Evolutionary conservation across 1,140 invertebrate species (phyloP).

Genomic region (Acromyrmex heyeri): DNA sequence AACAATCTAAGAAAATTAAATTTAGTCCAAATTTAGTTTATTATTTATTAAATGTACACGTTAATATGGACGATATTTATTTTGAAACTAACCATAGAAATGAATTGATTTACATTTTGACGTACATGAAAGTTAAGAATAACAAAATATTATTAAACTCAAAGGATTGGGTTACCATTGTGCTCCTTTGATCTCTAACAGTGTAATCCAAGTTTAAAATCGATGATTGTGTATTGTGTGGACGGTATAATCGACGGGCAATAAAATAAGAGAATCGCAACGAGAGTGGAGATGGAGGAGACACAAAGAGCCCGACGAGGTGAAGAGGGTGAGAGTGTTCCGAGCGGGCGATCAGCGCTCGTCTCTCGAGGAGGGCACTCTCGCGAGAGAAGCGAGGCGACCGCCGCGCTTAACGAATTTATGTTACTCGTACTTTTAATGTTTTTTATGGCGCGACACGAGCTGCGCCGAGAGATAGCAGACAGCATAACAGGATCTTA

Average conservation of each 20-base stretch:
- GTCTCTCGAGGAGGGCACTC: slow-evolving; percentile 39
- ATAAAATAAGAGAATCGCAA: slow-evolving; percentile 15
- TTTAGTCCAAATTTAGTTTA: too few relatives aligned
- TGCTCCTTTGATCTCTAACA: too few relatives aligned
- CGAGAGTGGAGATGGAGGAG: not conserved
- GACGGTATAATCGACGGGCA: slow-evolving; percentile 1
- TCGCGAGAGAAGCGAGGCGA: slow-evolving; percentile 51
- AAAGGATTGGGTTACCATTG: too few relatives aligned
- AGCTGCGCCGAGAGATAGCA: slow-evolving; percentile 77
- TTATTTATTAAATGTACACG: too few relatives aligned
- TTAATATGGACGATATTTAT: too few relatives aligned
- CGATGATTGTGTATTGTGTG: not conserved
- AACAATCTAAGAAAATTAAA: too few relatives aligned
- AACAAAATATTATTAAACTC: too few relatives aligned
- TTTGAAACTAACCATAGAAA: too few relatives aligned
- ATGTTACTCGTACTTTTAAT: slow-evolving; percentile 79
- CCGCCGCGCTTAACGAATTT: slow-evolving; percentile 69
- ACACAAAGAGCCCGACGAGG: not conserved
- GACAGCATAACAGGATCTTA: slow-evolving; percentile 82
- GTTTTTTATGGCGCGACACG: slow-evolving; percentile 78
- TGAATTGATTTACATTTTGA: too few relatives aligned
- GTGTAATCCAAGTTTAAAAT: not conserved
- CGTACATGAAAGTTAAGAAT: too few relatives aligned
- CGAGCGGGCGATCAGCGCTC: slow-evolving; percentile 31
- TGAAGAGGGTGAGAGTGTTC: slow-evolving; percentile 22